phyloP scores from a whole-genome alignment of 2,888 invertebrate species.

The Meganola albula region DNA sequence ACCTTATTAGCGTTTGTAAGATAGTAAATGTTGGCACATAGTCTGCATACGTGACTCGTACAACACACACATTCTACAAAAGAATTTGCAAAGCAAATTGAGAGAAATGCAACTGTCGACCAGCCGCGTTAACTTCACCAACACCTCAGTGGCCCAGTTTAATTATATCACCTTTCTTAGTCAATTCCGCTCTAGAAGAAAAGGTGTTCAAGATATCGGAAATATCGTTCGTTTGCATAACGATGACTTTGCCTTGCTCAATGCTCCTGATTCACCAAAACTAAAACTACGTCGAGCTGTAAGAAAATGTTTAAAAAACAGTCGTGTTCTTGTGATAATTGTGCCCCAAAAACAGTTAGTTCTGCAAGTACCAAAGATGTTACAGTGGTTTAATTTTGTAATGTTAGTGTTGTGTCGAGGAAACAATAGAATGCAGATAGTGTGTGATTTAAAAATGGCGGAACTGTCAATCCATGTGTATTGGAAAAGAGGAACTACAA shows the following conservation, averaged over 20 bases:
- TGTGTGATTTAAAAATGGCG: conserved; percentile 45
- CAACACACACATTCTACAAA: conserved; percentile 18
- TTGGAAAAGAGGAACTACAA: conserved; percentile 10
- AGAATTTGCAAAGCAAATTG: conserved; percentile 19
- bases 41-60: conserved; percentile 42
- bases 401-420: conserved; percentile 34
- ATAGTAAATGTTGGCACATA: conserved; percentile 36
- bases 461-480: conserved; percentile 26
- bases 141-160: conserved; percentile 54
- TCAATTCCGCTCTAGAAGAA: conserved; percentile 47
- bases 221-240: conserved; percentile 58
- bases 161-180: conserved; percentile 63
- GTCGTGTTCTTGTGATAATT: conserved; percentile 35
- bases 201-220: conserved; percentile 58
- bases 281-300: conserved; percentile 26
- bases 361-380: conserved; percentile 30
- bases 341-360: conserved; percentile 33
- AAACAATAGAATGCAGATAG: conserved; percentile 33
- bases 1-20: conserved; percentile 37
- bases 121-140: conserved; percentile 61
- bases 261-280: conserved; percentile 27
- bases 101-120: conserved; percentile 57
- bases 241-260: conserved; percentile 41
- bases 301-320: conserved; percentile 26
- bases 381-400: conserved; percentile 40